Conservation (phyloP, 2,888 invertebrate genomes). For the Corythucha ciliata region DNA sequence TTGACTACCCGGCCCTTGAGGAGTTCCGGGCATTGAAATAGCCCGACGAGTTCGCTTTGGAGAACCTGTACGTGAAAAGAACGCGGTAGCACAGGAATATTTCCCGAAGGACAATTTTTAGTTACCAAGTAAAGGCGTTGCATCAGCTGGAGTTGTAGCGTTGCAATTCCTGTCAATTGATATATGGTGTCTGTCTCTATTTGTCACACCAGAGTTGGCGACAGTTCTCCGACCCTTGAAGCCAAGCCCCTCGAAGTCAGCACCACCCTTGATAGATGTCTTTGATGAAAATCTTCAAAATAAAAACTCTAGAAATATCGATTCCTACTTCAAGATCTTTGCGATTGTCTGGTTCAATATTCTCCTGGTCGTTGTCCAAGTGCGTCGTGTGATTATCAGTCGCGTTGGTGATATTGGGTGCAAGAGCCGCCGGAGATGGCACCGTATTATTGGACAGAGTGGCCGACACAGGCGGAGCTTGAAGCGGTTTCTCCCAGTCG, state of each 20-base stretch:
- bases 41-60: conserved; percentile 45
- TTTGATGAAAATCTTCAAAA: not conserved
- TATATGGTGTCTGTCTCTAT: conserved; percentile 31
- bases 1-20: conserved; percentile 29
- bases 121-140: conserved; percentile 31
- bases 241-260: conserved; percentile 27
- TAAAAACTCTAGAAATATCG: no score
- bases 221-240: conserved; percentile 22
- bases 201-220: conserved; percentile 23
- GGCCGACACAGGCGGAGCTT: conserved; percentile 27
- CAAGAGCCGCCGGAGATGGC: conserved; percentile 37
- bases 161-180: conserved; percentile 57
- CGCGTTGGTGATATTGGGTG: conserved; percentile 38
- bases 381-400: conserved; percentile 45
- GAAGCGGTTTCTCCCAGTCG: conserved; percentile 79
- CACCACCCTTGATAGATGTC: conserved; percentile 20
- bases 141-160: conserved; percentile 45
- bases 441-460: conserved; percentile 26
- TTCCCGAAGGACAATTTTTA: not conserved
- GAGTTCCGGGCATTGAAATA: conserved; percentile 43
- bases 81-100: not conserved
- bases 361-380: conserved; percentile 55
- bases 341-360: conserved; percentile 58
- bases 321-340: conserved; percentile 44
- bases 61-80: conserved; percentile 39